phyloP scores from a whole-genome alignment of 1,140 invertebrate genomes.

The Aleiodes sp. region DNA sequence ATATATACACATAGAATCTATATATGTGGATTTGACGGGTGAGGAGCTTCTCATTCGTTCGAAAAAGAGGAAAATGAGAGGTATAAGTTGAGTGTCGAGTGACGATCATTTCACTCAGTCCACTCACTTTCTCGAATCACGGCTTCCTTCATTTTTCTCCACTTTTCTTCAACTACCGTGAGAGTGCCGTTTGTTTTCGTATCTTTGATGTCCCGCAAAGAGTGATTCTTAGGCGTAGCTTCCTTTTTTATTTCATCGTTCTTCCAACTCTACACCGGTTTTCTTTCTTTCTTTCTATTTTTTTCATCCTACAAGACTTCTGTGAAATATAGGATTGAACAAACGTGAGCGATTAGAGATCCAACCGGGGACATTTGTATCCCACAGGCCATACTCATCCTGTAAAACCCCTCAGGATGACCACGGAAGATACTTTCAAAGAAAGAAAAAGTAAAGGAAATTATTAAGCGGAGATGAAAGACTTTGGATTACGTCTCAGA shows the following conservation, averaged over 20 bases:
- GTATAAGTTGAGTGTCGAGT: slow-evolving; percentile 2
- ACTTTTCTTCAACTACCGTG: too few relatives aligned
- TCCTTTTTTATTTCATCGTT: background rate
- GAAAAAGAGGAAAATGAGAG: background rate
- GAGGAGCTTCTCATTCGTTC: slow-evolving; percentile 21
- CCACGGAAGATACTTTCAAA: background rate
- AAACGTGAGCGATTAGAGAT: slow-evolving; percentile 25
- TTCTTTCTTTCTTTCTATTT: background rate
- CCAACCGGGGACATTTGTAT: slow-evolving; percentile 13
- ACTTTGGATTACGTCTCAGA: background rate
- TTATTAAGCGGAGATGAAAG: slow-evolving; percentile 12
- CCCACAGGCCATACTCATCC: too few relatives aligned
- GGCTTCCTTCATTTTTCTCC: too few relatives aligned
- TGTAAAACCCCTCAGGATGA: slow-evolving; percentile 15
- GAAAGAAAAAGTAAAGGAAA: background rate
- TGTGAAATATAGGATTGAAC: slow-evolving; percentile 3
- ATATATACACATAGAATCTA: slow-evolving; percentile 11
- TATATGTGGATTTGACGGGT: slow-evolving; percentile 10
- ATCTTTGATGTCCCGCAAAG: slow-evolving; percentile 29
- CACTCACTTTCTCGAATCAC: background rate
- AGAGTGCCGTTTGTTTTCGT: background rate
- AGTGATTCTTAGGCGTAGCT: background rate
- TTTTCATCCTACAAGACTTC: too few relatives aligned
- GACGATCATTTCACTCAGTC: background rate
- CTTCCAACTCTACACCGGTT: background rate